Evolutionary conservation across 2,797 vertebrate genomes (phyloP).

Genomic region (Eptatretus atami): DNA sequence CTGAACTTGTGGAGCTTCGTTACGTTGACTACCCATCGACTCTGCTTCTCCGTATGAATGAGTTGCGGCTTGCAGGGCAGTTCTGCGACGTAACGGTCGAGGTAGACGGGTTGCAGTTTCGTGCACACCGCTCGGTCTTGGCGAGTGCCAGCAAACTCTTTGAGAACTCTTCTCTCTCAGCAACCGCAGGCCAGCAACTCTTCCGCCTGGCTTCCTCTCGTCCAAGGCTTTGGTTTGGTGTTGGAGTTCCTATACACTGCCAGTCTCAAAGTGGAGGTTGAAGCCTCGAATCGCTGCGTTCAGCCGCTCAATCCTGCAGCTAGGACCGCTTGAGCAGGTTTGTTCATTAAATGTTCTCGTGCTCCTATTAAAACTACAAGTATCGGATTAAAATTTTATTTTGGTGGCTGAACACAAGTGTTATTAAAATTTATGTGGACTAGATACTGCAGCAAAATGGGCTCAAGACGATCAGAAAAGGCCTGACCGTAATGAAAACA

Average conservation of each 20-base stretch:
- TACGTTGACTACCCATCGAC: conserved; percentile 2
- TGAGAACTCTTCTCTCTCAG: conserved; percentile 3
- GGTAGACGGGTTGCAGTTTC: not conserved
- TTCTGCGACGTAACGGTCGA: conserved; percentile 3
- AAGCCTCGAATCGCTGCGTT: conserved; percentile 1
- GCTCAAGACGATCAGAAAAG: too few species aligned
- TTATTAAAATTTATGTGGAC: too few species aligned
- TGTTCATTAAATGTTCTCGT: not conserved
- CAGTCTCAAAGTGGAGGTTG: conserved; percentile 3
- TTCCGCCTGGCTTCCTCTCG: conserved; percentile 1
- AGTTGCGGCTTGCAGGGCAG: not conserved
- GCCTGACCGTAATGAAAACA: too few species aligned
- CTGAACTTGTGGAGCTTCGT: conserved; percentile 2
- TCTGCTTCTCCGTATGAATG: not conserved
- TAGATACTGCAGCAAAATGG: too few species aligned
- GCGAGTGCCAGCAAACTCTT: conserved; percentile 2
- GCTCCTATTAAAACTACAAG: too few species aligned
- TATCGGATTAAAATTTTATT: too few species aligned
- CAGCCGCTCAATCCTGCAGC: conserved; percentile 4
- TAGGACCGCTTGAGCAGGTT: not conserved
- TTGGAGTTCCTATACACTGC: not conserved
- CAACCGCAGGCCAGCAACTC: not conserved
- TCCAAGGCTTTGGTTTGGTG: conserved; percentile 1
- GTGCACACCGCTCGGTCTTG: conserved; percentile 1
- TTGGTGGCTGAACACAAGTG: too few species aligned